A percentile compares a stretch with the other conserved stretches of the same genome.
These are phyloP conservation scores for Pangasius larnaudii DNA, from an alignment of 2,797 vertebrate species.

Conservation along the genomic window DNA sequence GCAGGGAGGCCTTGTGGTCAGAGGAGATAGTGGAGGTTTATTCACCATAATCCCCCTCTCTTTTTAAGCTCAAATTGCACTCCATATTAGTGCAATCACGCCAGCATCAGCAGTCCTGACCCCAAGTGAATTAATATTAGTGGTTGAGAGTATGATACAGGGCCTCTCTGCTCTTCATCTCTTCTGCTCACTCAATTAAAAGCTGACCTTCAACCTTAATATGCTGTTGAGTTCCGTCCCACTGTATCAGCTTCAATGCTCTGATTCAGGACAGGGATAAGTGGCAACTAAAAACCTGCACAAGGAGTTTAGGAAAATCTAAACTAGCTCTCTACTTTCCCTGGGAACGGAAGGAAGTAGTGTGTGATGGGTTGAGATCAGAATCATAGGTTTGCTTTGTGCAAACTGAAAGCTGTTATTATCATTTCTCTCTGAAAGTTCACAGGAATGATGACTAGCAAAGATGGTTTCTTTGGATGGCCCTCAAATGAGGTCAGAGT, in stretches of 20 bases:
- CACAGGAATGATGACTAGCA: background rate
- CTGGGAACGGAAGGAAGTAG: background rate
- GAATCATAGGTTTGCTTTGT: background rate
- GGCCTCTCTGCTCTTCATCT: slow-evolving; percentile 57
- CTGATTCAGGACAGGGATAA: slow-evolving; percentile 6
- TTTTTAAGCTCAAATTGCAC: slow-evolving; percentile 56
- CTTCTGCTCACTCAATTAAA: slow-evolving; percentile 76
- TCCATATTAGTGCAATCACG: slow-evolving; percentile 64
- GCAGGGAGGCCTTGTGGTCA: slow-evolving; percentile 61
- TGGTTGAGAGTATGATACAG: slow-evolving; percentile 65
- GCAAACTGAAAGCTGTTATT: slow-evolving; percentile 5
- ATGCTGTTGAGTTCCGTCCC: slow-evolving; percentile 58
- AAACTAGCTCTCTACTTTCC: background rate
- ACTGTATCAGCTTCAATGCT: slow-evolving; percentile 26
- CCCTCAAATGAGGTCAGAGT: slow-evolving; percentile 1
- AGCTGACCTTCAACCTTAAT: slow-evolving; percentile 65
- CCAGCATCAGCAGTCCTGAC: slow-evolving; percentile 65
- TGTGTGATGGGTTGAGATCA: background rate
- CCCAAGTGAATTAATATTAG: slow-evolving; percentile 68
- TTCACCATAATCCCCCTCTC: slow-evolving; percentile 53
- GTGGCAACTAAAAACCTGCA: background rate
- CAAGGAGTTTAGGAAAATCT: background rate
- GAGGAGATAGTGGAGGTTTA: slow-evolving; percentile 58
- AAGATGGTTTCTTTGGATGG: slow-evolving; percentile 18
- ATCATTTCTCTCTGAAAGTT: background rate